Conservation (phyloP, 2,113 vertebrate genomes). For the Nesospiza acunhae region DNA sequence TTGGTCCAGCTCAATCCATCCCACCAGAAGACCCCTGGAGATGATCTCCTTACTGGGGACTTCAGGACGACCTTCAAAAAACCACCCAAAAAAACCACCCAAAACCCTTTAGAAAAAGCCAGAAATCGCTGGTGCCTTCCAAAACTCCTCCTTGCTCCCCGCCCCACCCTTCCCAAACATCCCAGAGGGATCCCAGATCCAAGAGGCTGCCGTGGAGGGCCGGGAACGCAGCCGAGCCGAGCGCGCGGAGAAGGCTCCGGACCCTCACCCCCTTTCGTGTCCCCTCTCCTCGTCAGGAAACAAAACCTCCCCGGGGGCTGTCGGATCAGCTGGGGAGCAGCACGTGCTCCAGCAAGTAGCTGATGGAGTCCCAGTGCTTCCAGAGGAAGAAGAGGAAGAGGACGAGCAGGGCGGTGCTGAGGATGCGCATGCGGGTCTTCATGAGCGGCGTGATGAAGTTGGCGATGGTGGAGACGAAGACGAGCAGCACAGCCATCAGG, state of each 20-base stretch:
- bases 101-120: not conserved
- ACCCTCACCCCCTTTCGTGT: not conserved
- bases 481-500: slow-evolving; percentile 96
- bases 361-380: slow-evolving; percentile 95
- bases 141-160: not conserved
- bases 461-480: slow-evolving; percentile 96
- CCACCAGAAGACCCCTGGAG: not conserved
- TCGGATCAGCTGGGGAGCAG: slow-evolving; percentile 85
- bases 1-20: not conserved
- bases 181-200: not conserved
- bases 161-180: not conserved
- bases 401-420: slow-evolving; percentile 86
- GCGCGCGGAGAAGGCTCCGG: not conserved
- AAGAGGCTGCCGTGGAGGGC: not conserved
- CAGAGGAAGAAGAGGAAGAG: slow-evolving; percentile 89
- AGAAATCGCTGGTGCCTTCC: not conserved
- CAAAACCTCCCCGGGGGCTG: not conserved
- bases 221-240: not conserved
- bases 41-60: not conserved
- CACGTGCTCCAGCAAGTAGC: slow-evolving; percentile 86
- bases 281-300: not conserved
- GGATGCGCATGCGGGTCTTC: slow-evolving; percentile 92
- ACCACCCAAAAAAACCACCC: not conserved
- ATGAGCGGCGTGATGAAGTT: slow-evolving; percentile 98
- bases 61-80: not conserved